These are phyloP conservation scores for Nesoenas mayeri DNA, from an alignment of 2,113 vertebrate species.

Conservation along the genomic window DNA sequence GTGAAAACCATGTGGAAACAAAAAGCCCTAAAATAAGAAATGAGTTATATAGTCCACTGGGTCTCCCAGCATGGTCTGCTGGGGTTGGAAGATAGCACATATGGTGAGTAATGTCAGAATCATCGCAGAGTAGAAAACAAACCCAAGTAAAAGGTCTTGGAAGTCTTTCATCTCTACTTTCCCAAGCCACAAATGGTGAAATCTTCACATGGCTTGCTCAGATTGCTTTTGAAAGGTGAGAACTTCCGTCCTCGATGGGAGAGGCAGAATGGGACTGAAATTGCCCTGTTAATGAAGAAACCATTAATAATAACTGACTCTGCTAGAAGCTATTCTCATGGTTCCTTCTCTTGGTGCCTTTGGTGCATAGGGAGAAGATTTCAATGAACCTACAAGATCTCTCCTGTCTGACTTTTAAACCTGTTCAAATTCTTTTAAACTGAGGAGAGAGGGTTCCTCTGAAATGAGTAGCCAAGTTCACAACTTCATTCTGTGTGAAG, in stretches of 20 bases:
- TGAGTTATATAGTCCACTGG: background rate
- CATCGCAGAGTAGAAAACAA: slow-evolving; percentile 9
- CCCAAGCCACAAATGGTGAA: slow-evolving; percentile 12
- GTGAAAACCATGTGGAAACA: background rate
- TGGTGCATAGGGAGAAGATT: background rate
- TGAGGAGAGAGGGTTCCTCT: background rate
- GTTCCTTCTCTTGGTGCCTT: background rate
- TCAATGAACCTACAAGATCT: background rate
- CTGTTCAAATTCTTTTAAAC: background rate
- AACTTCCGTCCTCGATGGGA: background rate
- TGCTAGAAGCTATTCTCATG: background rate
- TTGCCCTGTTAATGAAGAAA: slow-evolving; percentile 20
- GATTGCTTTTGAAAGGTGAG: slow-evolving; percentile 45
- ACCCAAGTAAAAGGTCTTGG: background rate
- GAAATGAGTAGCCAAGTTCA: background rate
- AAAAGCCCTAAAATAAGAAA: background rate
- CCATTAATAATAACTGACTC: background rate
- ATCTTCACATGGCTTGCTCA: background rate
- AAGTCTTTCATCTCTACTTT: slow-evolving; percentile 48
- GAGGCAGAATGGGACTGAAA: slow-evolving; percentile 7
- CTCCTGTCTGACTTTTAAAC: background rate
- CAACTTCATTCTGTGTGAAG: background rate
- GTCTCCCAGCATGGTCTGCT: background rate
- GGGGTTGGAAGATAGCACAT: background rate
- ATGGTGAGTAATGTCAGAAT: slow-evolving; percentile 15